Conservation (phyloP, 2,888 invertebrate species). For the Eupithecia centaureata region DNA sequence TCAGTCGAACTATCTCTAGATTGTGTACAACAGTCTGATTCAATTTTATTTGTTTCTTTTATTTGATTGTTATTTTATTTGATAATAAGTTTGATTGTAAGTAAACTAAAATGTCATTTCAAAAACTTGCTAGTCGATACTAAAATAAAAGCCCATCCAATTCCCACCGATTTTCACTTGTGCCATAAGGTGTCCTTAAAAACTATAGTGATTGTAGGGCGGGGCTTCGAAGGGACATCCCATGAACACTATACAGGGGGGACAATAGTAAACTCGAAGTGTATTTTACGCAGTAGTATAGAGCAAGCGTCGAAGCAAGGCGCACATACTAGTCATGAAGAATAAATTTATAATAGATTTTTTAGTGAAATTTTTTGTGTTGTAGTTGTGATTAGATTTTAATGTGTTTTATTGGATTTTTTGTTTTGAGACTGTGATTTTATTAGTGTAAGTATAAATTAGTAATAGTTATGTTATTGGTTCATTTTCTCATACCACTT, state of each 20-base stretch:
- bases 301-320: constrained; percentile 30
- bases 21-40: too few relatives aligned
- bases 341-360: constrained; percentile 16
- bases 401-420: neutral
- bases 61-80: too few relatives aligned
- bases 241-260: constrained; percentile 28
- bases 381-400: constrained; percentile 12
- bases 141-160: constrained; percentile 13
- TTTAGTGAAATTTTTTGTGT: constrained; percentile 10
- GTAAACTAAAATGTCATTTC: neutral
- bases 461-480: too few relatives aligned
- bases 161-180: constrained; percentile 19
- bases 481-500: too few relatives aligned
- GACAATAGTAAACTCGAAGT: constrained; percentile 45
- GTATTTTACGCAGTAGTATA: constrained; percentile 54
- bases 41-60: too few relatives aligned
- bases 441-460: constrained; percentile 12
- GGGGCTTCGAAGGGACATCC: constrained; percentile 52
- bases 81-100: too few relatives aligned
- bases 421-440: neutral
- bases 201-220: constrained; percentile 50
- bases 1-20: too few relatives aligned
- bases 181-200: constrained; percentile 8
- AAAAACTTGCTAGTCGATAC: neutral
- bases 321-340: constrained; percentile 33